Base-by-base conservation (phyloP, 2,797 vertebrate species). In the Pampus argenteus region DNA sequence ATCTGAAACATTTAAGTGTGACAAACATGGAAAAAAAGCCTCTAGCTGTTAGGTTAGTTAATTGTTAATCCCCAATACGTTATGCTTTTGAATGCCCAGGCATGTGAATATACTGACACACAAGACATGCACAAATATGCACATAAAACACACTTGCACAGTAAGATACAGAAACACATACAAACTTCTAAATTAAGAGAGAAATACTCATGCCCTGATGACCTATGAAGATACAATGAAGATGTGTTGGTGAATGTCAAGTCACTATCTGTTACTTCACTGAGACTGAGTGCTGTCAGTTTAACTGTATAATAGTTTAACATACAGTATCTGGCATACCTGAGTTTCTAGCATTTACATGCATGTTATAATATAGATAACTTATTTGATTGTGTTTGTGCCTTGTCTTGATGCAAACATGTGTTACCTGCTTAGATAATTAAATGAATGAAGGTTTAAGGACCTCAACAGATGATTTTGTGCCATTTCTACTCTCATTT, bases 21-120 rank as follows among this genome's bases (percentile, higher is more conserved):
- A n/a, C n/a, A n/a, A n/a, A n/a, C n/a, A n/a, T n/a, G n/a, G n/a
- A n/a, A n/a, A n/a, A n/a, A 75, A 76, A 3, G 25, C 76, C 76
- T 49, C 17, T 0, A 4, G 75, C 66, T 66, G 18, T 83, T 82
- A 81, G 40, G 76, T 81, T 79, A 71, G 44, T 55, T 79, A 79
- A 81, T 36, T 76, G 48, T 60, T 79, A 56, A 82, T 66, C 3
- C 49, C n/a, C 10, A 51, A 65, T 70, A 47, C 45, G 65, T 76
- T 71, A 66, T 69, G 36, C 71, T 72, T 36, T 28, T 76, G 25
- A 17, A 57, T 59, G 38, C 31, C 34, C 28, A 64, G 18, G 9
- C n/a, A 34, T 29, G 23, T 4, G 8, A 15, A 25, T n/a, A 18
- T 7, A 51, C 17, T 25, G n/a, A n/a, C n/a, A n/a, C n/a, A n/a